Evolutionary conservation across 1,140 invertebrate species (phyloP), one percentile per base, ranked within the genome.

Genomic region (Penaeus chinensis): DNA sequence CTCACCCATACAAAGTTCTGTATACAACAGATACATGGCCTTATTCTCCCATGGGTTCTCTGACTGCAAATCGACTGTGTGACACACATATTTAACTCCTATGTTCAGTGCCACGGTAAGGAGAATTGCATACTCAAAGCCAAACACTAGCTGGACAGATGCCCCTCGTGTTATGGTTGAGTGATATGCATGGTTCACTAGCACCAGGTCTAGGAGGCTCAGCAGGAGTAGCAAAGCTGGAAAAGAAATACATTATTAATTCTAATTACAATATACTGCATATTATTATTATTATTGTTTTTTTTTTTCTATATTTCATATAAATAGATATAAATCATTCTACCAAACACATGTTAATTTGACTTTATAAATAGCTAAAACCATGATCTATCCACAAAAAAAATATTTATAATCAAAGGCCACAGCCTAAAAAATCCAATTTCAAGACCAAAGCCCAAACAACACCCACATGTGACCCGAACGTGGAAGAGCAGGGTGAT

Each of bases 31-130:
- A 91, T 98, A 99, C 3, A 99, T 98, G 20, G 98, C 98, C 93
- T 99, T 99, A 92, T 98, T 99, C 92, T 99, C 99, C 99, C 99
- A 99, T 11, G 98, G 98, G 88, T 96, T 98, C 91, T 99, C 98
- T 92, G 96, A 97, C 91, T 97, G 96, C 66, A 98, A 94, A 92
- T 99, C 98, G 82, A 99, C 95, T 0, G 96, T 95, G 92, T 99
- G 98, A 10, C 99, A 93, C 22, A 97, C 93, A 92, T 99, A 99
- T 93, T 99, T 99, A 63, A 99, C 96, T 13, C 95, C 94, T 80
- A 98, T 99, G 92, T 99, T 99, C 18, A 97, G 93, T 24, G 99
- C 96, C 91, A 99, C 96, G 7, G 98, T 99, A 42, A 99, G 93
- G 13, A 99, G 93, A 91, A 99, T 98, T 82, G 98, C 98, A 93